phyloP scores from a whole-genome alignment of 2,113 vertebrate species.

The Uria lomvia region DNA sequence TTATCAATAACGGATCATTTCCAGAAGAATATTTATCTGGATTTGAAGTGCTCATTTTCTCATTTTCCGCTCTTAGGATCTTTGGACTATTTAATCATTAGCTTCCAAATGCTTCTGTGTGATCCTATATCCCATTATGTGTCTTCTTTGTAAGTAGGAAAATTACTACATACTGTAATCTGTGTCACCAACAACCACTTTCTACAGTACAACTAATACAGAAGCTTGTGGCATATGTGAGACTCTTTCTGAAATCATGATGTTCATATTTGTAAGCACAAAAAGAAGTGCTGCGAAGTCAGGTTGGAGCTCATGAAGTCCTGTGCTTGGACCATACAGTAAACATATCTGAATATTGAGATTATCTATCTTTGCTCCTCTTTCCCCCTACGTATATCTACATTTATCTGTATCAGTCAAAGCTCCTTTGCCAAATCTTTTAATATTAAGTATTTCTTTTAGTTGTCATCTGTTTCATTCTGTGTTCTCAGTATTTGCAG shows the following conservation, averaged over 20 bases:
- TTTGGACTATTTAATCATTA: not conserved
- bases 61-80: not conserved
- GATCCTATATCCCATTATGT: not conserved
- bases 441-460: not conserved
- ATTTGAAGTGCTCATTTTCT: not conserved
- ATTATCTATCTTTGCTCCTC: not conserved
- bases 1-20: not conserved
- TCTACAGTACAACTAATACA: not conserved
- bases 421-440: not conserved
- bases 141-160: not conserved
- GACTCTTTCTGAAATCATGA: not conserved
- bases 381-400: fast-evolving
- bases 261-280: not conserved
- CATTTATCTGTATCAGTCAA: not conserved
- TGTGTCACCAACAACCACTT: not conserved
- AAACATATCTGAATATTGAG: not conserved
- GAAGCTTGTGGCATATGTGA: not conserved
- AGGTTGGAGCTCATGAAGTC: not conserved
- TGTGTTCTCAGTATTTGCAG: not conserved
- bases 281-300: not conserved
- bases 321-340: not conserved
- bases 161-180: not conserved
- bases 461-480: not conserved
- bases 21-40: not conserved
- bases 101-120: not conserved